Conservation (phyloP, 2,888 invertebrate genomes). For the Meloe dianella region DNA sequence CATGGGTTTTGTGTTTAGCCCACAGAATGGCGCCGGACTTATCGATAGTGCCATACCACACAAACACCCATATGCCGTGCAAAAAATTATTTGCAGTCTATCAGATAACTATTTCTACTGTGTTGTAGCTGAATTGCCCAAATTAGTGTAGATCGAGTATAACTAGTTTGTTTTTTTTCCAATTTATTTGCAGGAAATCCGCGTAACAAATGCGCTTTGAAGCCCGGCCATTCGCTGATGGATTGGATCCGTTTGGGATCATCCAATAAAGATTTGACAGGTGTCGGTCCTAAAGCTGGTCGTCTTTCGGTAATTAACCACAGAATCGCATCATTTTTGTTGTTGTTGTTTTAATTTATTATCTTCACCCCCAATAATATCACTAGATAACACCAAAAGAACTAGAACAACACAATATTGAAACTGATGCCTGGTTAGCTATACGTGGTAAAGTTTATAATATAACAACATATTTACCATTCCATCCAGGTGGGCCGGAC, state of each 20-base stretch:
- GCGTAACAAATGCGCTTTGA: constrained; percentile 89
- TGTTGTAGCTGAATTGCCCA: too few species aligned
- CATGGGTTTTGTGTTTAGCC: too few species aligned
- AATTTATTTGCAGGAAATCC: constrained; percentile 75
- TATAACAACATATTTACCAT: constrained; percentile 90
- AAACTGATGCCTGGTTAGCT: constrained; percentile 86
- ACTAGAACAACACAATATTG: constrained; percentile 78
- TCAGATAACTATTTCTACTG: too few species aligned
- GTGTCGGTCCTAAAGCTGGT: constrained; percentile 72
- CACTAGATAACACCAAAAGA: constrained; percentile 65
- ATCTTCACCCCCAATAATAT: background rate
- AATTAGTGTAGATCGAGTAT: too few species aligned
- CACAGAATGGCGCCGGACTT: too few species aligned
- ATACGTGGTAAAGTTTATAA: constrained; percentile 92
- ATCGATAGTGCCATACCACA: too few species aligned
- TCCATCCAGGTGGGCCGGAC: constrained; percentile 91
- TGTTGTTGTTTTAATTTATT: background rate
- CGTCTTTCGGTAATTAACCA: constrained; percentile 56
- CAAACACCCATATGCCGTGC: too few species aligned
- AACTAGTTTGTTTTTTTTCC: background rate
- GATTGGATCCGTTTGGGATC: constrained; percentile 94
- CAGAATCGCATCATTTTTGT: background rate
- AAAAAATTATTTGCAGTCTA: too few species aligned
- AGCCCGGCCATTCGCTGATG: constrained; percentile 95
- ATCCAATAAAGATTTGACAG: constrained; percentile 85